Conservation (phyloP, 2,113 vertebrate genomes). For the Falcunculus frontatus region DNA sequence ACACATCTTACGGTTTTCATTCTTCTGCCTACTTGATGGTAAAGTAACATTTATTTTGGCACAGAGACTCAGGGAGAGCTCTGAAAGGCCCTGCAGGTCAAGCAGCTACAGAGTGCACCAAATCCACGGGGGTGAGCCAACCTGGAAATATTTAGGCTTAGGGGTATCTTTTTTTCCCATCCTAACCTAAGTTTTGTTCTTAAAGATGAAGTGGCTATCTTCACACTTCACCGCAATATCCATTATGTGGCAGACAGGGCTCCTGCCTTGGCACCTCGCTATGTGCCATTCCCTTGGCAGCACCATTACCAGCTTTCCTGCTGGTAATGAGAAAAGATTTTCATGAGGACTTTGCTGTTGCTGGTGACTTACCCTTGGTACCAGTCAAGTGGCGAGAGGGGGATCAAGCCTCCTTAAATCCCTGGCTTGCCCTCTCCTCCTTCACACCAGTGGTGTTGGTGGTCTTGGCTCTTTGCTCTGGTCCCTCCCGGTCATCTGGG, state of each 20-base stretch:
- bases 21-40: background rate
- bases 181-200: background rate
- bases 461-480: background rate
- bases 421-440: background rate
- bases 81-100: background rate
- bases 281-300: rapidly evolving
- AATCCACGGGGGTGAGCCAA: background rate
- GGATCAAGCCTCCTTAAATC: background rate
- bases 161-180: background rate
- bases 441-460: background rate
- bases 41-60: slow-evolving; percentile 25
- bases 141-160: slow-evolving; percentile 22
- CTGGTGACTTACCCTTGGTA: background rate
- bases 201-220: background rate
- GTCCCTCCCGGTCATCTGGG: rapidly evolving
- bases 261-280: rapidly evolving
- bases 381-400: background rate
- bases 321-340: background rate
- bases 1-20: background rate
- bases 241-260: background rate
- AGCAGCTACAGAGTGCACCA: background rate
- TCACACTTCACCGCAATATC: background rate
- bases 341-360: background rate
- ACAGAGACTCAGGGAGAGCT: rapidly evolving
- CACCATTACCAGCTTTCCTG: background rate